Conservation (phyloP, 2,797 vertebrate genomes). For the Cryptoprocta ferox region DNA sequence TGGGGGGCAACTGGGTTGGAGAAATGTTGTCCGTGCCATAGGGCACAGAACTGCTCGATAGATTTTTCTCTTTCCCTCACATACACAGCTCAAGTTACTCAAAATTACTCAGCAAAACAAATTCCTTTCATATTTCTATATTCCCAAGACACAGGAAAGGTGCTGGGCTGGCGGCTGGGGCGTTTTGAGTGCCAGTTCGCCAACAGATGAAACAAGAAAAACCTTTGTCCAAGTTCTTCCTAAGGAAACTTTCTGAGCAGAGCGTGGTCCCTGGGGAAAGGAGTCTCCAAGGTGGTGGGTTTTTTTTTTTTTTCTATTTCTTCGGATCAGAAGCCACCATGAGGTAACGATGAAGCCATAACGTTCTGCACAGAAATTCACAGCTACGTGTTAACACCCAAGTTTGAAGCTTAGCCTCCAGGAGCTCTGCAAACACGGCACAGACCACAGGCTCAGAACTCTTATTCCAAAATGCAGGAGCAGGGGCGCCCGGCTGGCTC, state of each 20-base stretch:
- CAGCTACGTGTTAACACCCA: neutral
- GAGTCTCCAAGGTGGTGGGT: neutral
- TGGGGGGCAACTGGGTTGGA: neutral
- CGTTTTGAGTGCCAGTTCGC: neutral
- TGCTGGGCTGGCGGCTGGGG: conserved; percentile 15
- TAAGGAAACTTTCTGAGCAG: neutral
- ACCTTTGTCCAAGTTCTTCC: neutral
- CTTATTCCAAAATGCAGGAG: neutral
- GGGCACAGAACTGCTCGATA: conserved; percentile 54
- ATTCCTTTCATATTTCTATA: conserved; percentile 76
- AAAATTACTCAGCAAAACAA: conserved; percentile 78
- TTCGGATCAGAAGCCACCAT: neutral
- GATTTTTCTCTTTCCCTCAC: conserved; percentile 37
- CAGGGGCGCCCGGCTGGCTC: too few species aligned
- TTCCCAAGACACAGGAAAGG: conserved; percentile 68
- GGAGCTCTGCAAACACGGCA: neutral
- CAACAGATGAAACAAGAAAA: conserved; percentile 8
- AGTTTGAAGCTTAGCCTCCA: neutral
- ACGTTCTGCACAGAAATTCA: neutral
- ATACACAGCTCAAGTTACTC: conserved; percentile 65
- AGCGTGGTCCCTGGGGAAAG: neutral
- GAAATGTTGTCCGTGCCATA: conserved; percentile 24
- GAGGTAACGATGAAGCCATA: neutral
- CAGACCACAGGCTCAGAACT: neutral
- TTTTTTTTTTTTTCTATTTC: neutral